Evolutionary conservation across 2,888 invertebrate species (phyloP).

Genomic region (Lithophane semibrunnea): DNA sequence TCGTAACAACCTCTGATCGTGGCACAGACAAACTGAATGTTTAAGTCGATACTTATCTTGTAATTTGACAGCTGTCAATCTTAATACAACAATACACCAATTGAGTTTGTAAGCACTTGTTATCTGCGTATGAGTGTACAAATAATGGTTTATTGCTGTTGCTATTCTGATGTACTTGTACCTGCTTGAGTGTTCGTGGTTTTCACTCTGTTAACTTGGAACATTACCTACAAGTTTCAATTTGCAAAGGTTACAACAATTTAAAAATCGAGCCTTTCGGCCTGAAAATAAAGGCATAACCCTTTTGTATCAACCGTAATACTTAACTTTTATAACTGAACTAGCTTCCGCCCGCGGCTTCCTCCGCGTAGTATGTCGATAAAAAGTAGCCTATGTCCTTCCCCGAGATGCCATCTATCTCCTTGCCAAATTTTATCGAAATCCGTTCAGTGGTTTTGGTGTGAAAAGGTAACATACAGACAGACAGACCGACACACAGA

Average conservation of each 20-base stretch:
- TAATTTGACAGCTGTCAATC: conserved; percentile 74
- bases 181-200: neutral
- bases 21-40: conserved; percentile 62
- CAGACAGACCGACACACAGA: too few relatives aligned
- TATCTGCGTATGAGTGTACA: conserved; percentile 56
- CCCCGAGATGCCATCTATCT: too few relatives aligned
- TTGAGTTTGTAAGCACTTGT: conserved; percentile 65
- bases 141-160: conserved; percentile 41
- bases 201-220: neutral
- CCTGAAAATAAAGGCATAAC: too few relatives aligned
- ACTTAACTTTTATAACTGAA: neutral
- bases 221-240: neutral
- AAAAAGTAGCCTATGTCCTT: too few relatives aligned
- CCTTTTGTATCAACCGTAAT: neutral
- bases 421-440: too few relatives aligned
- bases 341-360: too few relatives aligned
- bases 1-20: conserved; percentile 48
- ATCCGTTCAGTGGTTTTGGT: too few relatives aligned
- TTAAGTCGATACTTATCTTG: conserved; percentile 66
- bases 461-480: too few relatives aligned
- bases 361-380: too few relatives aligned
- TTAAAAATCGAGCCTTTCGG: too few relatives aligned
- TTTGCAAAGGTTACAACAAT: neutral
- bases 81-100: conserved; percentile 68
- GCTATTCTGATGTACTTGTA: conserved; percentile 29